phyloP scores from a whole-genome alignment of 2,888 invertebrate species.

The Oligia latruncula region DNA sequence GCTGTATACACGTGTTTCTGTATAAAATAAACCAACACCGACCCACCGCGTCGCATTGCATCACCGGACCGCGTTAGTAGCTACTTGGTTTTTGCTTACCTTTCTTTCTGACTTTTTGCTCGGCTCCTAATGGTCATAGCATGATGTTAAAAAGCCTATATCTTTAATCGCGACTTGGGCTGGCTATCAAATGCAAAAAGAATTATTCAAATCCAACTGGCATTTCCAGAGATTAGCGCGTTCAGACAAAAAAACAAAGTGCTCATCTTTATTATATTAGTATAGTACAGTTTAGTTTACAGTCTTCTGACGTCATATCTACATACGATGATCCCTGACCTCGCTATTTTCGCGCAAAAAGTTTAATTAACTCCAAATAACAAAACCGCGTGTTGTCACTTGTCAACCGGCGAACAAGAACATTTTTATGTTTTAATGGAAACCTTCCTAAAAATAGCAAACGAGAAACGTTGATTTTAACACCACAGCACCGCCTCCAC shows the following conservation, averaged over 20 bases:
- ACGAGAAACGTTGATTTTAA: slow-evolving; percentile 21
- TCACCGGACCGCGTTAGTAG: not conserved
- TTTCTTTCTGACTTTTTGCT: not conserved
- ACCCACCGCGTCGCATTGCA: not conserved
- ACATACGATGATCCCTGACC: not conserved
- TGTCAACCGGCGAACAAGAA: slow-evolving; percentile 38
- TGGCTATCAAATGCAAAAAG: not conserved
- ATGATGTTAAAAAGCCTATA: not conserved
- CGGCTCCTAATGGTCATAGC: not conserved
- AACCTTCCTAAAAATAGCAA: slow-evolving; percentile 46
- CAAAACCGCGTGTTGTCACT: slow-evolving; percentile 18
- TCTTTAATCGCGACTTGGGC: not conserved
- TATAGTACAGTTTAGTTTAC: not conserved
- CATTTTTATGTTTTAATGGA: slow-evolving; percentile 5
- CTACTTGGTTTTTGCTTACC: not conserved
- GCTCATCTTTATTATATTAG: not conserved
- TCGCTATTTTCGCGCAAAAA: not conserved
- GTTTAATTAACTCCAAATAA: slow-evolving; percentile 40
- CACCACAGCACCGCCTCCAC: slow-evolving; percentile 2
- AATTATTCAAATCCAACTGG: not conserved
- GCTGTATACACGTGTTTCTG: not conserved
- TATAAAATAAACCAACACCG: not conserved
- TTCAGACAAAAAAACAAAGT: not conserved
- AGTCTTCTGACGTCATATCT: not conserved
- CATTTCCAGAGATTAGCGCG: not conserved